A percentile compares a stretch with the other conserved stretches of the same genome.
Evolutionary conservation across 2,797 vertebrate genomes (phyloP).

Genomic region (Anguilla anguilla): DNA sequence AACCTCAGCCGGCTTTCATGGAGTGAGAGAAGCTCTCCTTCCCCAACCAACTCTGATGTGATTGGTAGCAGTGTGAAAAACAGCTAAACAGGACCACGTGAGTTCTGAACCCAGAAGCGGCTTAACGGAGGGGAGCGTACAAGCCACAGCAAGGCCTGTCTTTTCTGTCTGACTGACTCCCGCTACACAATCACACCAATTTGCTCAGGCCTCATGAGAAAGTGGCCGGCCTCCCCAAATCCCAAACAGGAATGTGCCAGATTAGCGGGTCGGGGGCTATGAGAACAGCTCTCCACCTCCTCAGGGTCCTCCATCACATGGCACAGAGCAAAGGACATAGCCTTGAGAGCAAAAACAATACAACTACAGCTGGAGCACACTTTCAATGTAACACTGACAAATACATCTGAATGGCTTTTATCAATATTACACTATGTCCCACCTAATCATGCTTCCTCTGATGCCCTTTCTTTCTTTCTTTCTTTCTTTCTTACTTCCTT

Average conservation of each 20-base stretch:
- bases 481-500: background rate
- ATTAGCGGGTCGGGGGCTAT: slow-evolving; percentile 2
- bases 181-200: slow-evolving; percentile 35
- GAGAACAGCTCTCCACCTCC: background rate
- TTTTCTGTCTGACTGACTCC: slow-evolving; percentile 35
- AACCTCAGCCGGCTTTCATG: background rate
- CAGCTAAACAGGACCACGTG: slow-evolving; percentile 63
- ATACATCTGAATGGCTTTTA: background rate
- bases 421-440: background rate
- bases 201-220: slow-evolving; percentile 44
- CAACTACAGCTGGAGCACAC: background rate
- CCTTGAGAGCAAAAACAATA: background rate
- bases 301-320: background rate
- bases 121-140: slow-evolving; percentile 52
- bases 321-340: background rate
- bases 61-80: slow-evolving; percentile 26
- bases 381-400: background rate
- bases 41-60: slow-evolving; percentile 23
- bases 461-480: background rate
- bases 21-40: background rate
- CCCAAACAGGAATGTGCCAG: slow-evolving; percentile 23
- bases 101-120: slow-evolving; percentile 59
- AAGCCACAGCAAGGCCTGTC: slow-evolving; percentile 32
- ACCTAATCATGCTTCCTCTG: background rate
- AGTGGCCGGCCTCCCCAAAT: background rate